These are phyloP conservation scores for Trichogramma pretiosum DNA, from an alignment of 1,140 invertebrate genomes.

Conservation along the genomic window DNA sequence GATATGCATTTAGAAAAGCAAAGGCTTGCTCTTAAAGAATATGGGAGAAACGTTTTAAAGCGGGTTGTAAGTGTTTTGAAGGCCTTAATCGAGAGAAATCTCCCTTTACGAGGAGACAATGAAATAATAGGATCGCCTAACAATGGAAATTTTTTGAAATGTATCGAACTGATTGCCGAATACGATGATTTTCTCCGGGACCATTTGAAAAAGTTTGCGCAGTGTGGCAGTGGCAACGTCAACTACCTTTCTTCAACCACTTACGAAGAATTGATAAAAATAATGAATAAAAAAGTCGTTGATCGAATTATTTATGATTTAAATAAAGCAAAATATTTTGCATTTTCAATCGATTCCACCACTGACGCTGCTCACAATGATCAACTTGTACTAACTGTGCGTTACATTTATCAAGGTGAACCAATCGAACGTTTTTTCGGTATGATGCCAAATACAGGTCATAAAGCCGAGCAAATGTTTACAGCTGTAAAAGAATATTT, in stretches of 20 bases:
- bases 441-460: conserved; percentile 18
- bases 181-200: neutral
- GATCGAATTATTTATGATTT: conserved; percentile 25
- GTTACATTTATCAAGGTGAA: conserved; percentile 29
- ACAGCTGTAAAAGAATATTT: conserved; percentile 23
- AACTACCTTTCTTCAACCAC: conserved; percentile 25
- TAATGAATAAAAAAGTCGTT: conserved; percentile 24
- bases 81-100: neutral
- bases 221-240: conserved; percentile 14
- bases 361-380: conserved; percentile 36
- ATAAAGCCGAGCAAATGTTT: conserved; percentile 21
- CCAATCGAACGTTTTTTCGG: conserved; percentile 18
- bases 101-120: neutral
- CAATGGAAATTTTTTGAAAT: neutral
- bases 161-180: neutral
- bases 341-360: conserved; percentile 36
- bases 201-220: neutral
- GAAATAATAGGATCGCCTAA: neutral
- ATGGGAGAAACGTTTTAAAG: neutral
- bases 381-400: conserved; percentile 30
- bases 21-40: no score
- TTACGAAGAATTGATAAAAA: conserved; percentile 24
- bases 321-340: conserved; percentile 33
- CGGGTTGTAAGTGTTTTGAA: conserved; percentile 7
- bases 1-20: no score